Evolutionary conservation across 2,888 invertebrate genomes (phyloP), one percentile per base, ranked within the genome.

Genomic region (Odontocerum albicorne): DNA sequence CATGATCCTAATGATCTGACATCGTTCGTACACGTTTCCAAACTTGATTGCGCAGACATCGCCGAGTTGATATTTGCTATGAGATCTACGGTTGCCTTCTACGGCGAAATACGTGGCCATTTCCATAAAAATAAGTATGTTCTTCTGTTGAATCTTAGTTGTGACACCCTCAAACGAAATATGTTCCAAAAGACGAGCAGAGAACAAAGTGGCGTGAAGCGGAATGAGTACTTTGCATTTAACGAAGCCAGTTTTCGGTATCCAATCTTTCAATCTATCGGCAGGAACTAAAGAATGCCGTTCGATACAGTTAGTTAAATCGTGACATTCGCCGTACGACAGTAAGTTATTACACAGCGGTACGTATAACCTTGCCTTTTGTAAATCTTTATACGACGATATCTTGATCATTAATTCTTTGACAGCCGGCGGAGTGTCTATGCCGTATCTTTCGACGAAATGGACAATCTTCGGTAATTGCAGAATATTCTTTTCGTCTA

Each of bases 281-380:
- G 77, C 69, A 54, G 80, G 71, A 8, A 88, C 68, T 3, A 82
- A 62, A 1, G 71, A 70, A 67, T 92, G 91, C 21, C 90, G 78
- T 43, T 77, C 73, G 13, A 67, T 61, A 63, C 90, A 90, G 36
- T 73, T 70, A 64, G 73, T 72, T 43, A 69, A 68, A 59, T 81
- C 75, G 2, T 74, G 72, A 65, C 90, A 91, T 49, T 73, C 71
- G 3, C 90, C 90, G 62, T 86, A 81, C 20, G 82, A 72, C 55
- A 88, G 77, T 2, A 88, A 64, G 51, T 72, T 77, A 13, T 78
- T 71, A 65, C 90, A 90, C 8, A 88, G 64, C 0, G 77, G 73
- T 19, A 75, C 68, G 10, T 71, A 65, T 1, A 64, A 66, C 47
- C 70, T 61, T 10, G 79, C 73, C 66, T 78, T 79, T 4, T 64